phyloP scores from a whole-genome alignment of 2,797 vertebrate genomes.

The Sebastes elongatus region DNA sequence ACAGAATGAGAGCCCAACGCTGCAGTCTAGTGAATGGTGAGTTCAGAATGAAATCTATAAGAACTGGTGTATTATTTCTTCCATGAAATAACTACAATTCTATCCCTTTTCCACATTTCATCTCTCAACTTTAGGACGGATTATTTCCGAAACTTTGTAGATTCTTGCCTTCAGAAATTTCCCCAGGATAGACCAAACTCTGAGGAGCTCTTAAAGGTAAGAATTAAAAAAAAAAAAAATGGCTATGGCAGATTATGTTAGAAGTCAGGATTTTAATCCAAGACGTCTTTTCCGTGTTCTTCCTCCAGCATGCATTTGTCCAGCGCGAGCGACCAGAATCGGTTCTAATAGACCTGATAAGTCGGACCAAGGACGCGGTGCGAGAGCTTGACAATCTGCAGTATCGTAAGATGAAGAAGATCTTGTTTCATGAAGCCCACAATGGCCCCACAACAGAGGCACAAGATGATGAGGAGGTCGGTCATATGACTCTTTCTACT shows the following conservation, averaged over 20 bases:
- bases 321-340: slow-evolving; percentile 94
- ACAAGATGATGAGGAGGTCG: slow-evolving; percentile 97
- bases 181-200: slow-evolving; percentile 98
- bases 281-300: neutral
- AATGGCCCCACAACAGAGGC: slow-evolving; percentile 94
- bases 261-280: neutral
- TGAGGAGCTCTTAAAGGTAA: slow-evolving; percentile 97
- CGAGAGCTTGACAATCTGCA: slow-evolving; percentile 99
- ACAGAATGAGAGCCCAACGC: slow-evolving; percentile 97
- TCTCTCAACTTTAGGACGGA: slow-evolving; percentile 89
- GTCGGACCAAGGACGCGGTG: slow-evolving; percentile 97
- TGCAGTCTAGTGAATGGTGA: slow-evolving; percentile 99
- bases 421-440: slow-evolving; percentile 98
- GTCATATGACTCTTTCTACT: slow-evolving; percentile 7
- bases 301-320: slow-evolving; percentile 94
- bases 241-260: neutral
- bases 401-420: slow-evolving; percentile 99
- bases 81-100: neutral
- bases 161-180: slow-evolving; percentile 99
- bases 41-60: slow-evolving; percentile 44
- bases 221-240: neutral
- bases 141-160: slow-evolving; percentile 99
- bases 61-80: neutral
- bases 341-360: slow-evolving; percentile 97
- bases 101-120: slow-evolving; percentile 39